phyloP scores from a whole-genome alignment of 2,888 invertebrate genomes.

The Norana najaformis region DNA sequence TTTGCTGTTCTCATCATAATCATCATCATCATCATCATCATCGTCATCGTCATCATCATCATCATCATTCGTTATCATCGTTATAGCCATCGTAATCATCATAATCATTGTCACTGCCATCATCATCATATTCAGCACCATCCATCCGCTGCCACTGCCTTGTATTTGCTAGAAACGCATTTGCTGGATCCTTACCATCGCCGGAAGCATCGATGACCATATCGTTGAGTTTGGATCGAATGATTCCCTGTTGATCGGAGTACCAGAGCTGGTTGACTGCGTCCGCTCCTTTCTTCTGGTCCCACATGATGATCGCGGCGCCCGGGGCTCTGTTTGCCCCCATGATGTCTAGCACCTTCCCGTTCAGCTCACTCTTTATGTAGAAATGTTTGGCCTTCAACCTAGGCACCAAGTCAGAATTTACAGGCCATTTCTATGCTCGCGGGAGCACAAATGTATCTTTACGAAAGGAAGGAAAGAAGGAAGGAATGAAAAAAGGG shows the following conservation, averaged over 20 bases:
- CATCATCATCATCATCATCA: too few species aligned
- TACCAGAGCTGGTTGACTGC: conserved; percentile 33
- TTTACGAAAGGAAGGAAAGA: too few species aligned
- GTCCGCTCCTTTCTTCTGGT: conserved; percentile 21
- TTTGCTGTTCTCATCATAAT: too few species aligned
- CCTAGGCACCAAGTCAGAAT: neutral
- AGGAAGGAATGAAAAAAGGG: too few species aligned
- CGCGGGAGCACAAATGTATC: too few species aligned
- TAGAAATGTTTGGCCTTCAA: conserved; percentile 27
- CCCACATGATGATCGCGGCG: conserved; percentile 28
- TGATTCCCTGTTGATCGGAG: conserved; percentile 20
- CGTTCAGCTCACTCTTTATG: conserved; percentile 32
- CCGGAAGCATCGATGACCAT: conserved; percentile 25
- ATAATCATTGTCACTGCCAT: too few species aligned
- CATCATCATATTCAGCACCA: too few species aligned
- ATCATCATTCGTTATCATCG: too few species aligned
- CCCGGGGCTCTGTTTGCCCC: conserved; percentile 10
- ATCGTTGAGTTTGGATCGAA: conserved; percentile 29
- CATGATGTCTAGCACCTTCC: conserved; percentile 20
- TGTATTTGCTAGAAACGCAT: neutral
- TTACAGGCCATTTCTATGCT: neutral
- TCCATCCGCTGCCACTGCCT: neutral
- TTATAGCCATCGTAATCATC: too few species aligned
- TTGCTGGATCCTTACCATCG: neutral
- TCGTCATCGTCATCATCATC: too few species aligned